phyloP scores from a whole-genome alignment of 1,140 invertebrate genomes.

The Eciton burchellii region DNA sequence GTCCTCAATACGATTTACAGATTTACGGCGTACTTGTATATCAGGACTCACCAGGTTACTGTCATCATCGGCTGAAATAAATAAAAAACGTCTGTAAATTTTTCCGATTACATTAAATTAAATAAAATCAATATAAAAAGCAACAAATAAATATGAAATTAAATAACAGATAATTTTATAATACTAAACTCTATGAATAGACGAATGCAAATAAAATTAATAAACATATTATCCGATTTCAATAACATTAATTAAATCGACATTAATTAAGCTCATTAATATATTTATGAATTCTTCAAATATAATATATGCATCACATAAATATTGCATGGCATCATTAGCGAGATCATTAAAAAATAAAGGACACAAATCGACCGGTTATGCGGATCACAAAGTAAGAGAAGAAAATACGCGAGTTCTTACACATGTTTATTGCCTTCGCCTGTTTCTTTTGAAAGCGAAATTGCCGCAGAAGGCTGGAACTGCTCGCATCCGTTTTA shows the following conservation, averaged over 20 bases:
- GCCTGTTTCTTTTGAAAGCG: conserved; percentile 81
- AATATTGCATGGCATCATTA: too few species aligned
- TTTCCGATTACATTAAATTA: not conserved
- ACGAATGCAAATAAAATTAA: too few species aligned
- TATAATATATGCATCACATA: too few species aligned
- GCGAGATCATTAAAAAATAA: not conserved
- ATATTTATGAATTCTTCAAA: too few species aligned
- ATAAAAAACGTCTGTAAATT: conserved; percentile 5
- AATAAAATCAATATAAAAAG: conserved; percentile 4
- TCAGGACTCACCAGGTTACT: conserved; percentile 78
- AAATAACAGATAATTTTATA: not conserved
- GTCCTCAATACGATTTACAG: conserved; percentile 81
- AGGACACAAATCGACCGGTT: conserved; percentile 7
- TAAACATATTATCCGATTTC: too few species aligned
- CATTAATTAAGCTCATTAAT: too few species aligned
- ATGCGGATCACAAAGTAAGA: conserved; percentile 9
- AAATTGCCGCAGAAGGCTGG: conserved; percentile 79
- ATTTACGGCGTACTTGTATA: conserved; percentile 76
- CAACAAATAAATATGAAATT: not conserved
- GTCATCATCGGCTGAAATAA: conserved; percentile 78
- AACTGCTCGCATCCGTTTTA: conserved; percentile 75
- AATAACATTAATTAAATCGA: too few species aligned
- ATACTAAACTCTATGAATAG: too few species aligned
- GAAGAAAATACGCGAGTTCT: conserved; percentile 58
- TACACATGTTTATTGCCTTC: conserved; percentile 81